Evolutionary conservation across 2,797 vertebrate species (phyloP).

Genomic region (Manis javanica): DNA sequence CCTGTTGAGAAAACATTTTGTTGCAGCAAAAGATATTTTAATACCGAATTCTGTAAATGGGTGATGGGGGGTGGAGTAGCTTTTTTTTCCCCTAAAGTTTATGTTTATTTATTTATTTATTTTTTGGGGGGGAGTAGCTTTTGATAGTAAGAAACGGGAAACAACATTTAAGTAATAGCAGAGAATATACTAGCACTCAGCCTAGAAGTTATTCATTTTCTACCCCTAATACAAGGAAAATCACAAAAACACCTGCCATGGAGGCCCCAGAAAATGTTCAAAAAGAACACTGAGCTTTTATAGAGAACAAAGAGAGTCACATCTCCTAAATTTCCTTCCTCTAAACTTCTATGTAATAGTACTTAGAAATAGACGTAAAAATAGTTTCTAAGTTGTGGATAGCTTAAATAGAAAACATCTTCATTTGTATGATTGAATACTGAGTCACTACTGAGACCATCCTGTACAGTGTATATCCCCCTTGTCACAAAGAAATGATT

Average conservation of each 20-base stretch:
- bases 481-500: background rate
- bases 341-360: slow-evolving; percentile 5
- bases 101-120: too few relatives aligned
- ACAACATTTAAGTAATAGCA: slow-evolving; percentile 23
- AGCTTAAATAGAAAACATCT: background rate
- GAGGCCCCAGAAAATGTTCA: slow-evolving; percentile 51
- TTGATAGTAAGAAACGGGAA: background rate
- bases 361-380: background rate
- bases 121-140: background rate
- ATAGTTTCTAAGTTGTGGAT: slow-evolving; percentile 20
- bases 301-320: background rate
- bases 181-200: background rate
- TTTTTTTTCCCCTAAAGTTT: background rate
- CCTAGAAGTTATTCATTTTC: background rate
- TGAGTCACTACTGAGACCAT: background rate
- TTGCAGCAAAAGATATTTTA: slow-evolving; percentile 53
- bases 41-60: slow-evolving; percentile 14
- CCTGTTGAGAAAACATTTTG: slow-evolving; percentile 50
- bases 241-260: background rate
- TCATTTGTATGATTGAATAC: background rate
- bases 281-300: slow-evolving; percentile 9
- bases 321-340: slow-evolving; percentile 33
- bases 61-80: background rate
- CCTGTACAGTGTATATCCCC: background rate
- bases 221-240: slow-evolving; percentile 42